A percentile compares a stretch with the other conserved stretches of the same genome.
Conservation (phyloP, 23 tunicate genomes). For the Trididemnum miniatum region DNA sequence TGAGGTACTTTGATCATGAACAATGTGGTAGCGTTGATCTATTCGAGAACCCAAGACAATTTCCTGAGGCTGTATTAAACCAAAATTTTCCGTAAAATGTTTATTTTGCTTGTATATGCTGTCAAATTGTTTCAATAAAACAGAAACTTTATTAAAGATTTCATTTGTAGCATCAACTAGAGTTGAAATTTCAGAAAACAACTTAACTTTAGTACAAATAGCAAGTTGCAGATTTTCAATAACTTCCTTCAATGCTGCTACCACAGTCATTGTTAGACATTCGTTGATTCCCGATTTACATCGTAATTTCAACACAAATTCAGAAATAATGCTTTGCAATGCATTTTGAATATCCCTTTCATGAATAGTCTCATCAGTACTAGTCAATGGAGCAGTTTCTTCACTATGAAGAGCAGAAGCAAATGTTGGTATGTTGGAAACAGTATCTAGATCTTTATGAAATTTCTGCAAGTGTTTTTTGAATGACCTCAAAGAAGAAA, state of each 20-base stretch:
- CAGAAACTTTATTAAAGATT: background rate
- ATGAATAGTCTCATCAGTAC: background rate
- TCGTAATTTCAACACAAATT: slow-evolving; percentile 20
- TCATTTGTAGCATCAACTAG: slow-evolving; percentile 1
- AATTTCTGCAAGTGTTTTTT: too few relatives aligned
- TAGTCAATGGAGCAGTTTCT: too few relatives aligned
- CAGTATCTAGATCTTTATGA: too few relatives aligned
- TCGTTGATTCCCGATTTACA: slow-evolving; percentile 28
- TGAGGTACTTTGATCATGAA: slow-evolving; percentile 2
- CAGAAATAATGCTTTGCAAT: background rate
- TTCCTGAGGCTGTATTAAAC: slow-evolving; percentile 3
- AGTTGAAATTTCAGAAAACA: background rate
- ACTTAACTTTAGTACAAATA: background rate
- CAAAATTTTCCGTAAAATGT: slow-evolving; percentile 2
- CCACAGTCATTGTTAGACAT: background rate
- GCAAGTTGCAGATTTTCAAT: background rate
- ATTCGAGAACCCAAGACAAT: slow-evolving; percentile 26
- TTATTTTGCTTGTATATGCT: slow-evolving; percentile 39
- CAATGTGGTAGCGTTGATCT: background rate
- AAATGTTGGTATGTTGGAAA: too few relatives aligned
- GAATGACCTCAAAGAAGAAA: too few relatives aligned
- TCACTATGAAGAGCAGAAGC: too few relatives aligned
- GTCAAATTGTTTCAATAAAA: slow-evolving; percentile 9
- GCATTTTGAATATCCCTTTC: background rate
- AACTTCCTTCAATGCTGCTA: background rate